Conservation (phyloP, 2,797 vertebrate species). For the Arnoldichthys spilopterus region DNA sequence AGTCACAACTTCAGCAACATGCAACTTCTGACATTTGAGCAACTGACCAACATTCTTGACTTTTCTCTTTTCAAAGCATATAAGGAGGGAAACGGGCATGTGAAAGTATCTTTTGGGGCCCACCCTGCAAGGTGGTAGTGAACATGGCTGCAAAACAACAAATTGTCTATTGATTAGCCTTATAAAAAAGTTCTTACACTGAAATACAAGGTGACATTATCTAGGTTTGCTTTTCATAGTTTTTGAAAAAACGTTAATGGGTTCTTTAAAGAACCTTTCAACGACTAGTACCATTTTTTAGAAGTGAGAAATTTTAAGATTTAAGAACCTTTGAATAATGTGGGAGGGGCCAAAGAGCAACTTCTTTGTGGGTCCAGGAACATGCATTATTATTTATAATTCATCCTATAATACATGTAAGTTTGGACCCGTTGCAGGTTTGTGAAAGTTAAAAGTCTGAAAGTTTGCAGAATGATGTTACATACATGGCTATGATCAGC, state of each 20-base stretch:
- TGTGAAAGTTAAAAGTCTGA: neutral
- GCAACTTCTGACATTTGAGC: neutral
- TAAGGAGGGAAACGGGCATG: neutral
- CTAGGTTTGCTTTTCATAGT: neutral
- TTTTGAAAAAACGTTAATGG: neutral
- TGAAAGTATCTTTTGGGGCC: neutral
- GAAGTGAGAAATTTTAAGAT: neutral
- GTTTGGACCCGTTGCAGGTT: too few species aligned
- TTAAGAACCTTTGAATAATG: neutral
- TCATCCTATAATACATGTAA: too few species aligned
- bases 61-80: neutral
- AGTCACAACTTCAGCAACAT: neutral
- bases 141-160: conserved; percentile 3
- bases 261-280: neutral
- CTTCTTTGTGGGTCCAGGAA: too few species aligned
- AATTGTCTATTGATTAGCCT: too few species aligned
- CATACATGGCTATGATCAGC: too few species aligned
- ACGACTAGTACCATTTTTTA: neutral
- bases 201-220: neutral
- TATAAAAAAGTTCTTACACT: neutral
- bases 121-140: conserved; percentile 4
- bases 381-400: too few species aligned
- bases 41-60: neutral
- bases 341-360: too few species aligned
- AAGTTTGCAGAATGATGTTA: neutral